These are phyloP conservation scores for Neocloeon triangulifer DNA, from an alignment of 1,140 invertebrate species.

Conservation along the genomic window DNA sequence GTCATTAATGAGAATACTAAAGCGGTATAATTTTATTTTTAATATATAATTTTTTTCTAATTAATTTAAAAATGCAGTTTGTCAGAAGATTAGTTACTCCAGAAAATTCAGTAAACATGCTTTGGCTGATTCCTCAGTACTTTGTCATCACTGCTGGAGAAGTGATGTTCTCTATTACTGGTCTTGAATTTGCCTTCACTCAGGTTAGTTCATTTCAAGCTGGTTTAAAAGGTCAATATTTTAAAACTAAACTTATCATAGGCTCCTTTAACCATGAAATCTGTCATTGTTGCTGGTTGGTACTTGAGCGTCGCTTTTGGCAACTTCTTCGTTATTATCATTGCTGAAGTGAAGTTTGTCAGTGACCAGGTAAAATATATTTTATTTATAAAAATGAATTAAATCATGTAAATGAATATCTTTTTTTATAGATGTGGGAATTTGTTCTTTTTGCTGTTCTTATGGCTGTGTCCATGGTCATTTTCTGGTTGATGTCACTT, in stretches of 20 bases:
- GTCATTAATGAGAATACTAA: conserved; percentile 6
- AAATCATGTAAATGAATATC: conserved; percentile 5
- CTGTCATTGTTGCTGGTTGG: conserved; percentile 74
- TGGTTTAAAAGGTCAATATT: no score
- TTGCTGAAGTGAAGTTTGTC: conserved; percentile 45
- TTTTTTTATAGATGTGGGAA: conserved; percentile 44
- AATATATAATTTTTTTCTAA: neutral
- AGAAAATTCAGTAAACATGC: conserved; percentile 24
- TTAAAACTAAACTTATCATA: no score
- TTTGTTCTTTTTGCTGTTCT: conserved; percentile 73
- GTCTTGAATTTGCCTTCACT: conserved; percentile 40
- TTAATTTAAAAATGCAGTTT: conserved; percentile 5
- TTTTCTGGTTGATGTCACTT: conserved; percentile 56
- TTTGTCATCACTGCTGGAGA: conserved; percentile 34
- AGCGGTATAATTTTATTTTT: conserved; percentile 3
- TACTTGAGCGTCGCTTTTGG: conserved; percentile 74
- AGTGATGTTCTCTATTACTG: conserved; percentile 39
- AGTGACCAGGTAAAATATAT: conserved; percentile 29
- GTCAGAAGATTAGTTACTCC: conserved; percentile 12
- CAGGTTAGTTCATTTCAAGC: conserved; percentile 22
- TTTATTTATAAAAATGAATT: no score
- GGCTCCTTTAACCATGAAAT: conserved; percentile 80
- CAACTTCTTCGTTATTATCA: conserved; percentile 71
- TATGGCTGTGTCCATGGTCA: conserved; percentile 58
- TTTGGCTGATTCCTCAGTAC: conserved; percentile 39